A percentile compares a stretch with the other conserved stretches of the same genome.
These are phyloP conservation scores for Lordiphosa stackelbergi DNA, from an alignment of 1,140 invertebrate genomes.

Conservation along the genomic window DNA sequence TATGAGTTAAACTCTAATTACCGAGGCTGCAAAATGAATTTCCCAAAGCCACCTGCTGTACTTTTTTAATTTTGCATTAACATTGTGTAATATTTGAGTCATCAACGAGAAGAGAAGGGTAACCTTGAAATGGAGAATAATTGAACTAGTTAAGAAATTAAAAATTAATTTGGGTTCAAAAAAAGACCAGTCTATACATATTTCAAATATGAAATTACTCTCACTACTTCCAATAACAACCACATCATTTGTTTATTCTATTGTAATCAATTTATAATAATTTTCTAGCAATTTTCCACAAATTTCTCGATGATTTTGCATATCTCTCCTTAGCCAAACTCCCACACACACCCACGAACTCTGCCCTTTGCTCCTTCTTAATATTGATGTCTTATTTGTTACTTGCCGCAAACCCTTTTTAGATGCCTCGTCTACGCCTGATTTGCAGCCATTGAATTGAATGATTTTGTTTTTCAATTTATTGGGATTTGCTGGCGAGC, in stretches of 20 bases:
- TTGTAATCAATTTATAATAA: slow-evolving; percentile 7
- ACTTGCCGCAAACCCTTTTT: slow-evolving; percentile 43
- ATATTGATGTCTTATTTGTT: slow-evolving; percentile 56
- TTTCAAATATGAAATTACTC: neutral
- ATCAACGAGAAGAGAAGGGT: too few relatives aligned
- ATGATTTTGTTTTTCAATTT: slow-evolving; percentile 76
- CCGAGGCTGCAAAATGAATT: neutral
- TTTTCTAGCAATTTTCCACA: neutral
- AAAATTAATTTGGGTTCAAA: neutral
- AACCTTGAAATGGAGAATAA: too few relatives aligned
- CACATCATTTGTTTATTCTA: neutral
- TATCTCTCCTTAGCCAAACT: slow-evolving; percentile 1
- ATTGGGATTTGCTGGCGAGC: slow-evolving; percentile 56
- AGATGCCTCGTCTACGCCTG: slow-evolving; percentile 49
- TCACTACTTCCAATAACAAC: neutral
- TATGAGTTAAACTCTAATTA: slow-evolving; percentile 36
- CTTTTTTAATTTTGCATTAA: too few relatives aligned
- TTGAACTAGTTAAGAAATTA: too few relatives aligned
- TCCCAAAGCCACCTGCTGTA: too few relatives aligned
- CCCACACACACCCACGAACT: too few relatives aligned
- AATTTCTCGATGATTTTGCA: slow-evolving; percentile 6
- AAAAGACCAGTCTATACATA: too few relatives aligned
- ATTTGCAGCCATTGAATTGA: slow-evolving; percentile 70
- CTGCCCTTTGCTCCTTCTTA: slow-evolving; percentile 14
- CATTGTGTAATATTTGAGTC: too few relatives aligned